A percentile compares a stretch with the other conserved stretches of the same genome.
Conservation (phyloP, 2,888 invertebrate genomes). For the Heteromyza rotundicornis region DNA sequence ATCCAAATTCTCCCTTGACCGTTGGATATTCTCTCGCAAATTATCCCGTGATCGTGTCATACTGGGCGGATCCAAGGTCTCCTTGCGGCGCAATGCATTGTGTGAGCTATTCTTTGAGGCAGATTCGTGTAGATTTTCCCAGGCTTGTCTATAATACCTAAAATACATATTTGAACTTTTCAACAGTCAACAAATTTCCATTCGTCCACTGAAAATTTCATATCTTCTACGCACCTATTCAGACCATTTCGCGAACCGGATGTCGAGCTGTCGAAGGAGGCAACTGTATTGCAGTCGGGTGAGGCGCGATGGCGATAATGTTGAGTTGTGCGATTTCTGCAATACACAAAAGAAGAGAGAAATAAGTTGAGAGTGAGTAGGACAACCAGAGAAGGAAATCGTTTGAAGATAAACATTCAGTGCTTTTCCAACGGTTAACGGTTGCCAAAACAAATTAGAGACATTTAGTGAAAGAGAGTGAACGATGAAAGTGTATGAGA, state of each 20-base stretch:
- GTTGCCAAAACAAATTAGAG: background rate
- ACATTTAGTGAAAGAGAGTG: background rate
- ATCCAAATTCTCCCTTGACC: conserved; percentile 62
- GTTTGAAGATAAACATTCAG: conserved; percentile 5
- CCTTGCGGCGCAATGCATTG: conserved; percentile 71
- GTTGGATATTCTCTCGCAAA: conserved; percentile 60
- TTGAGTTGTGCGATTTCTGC: conserved; percentile 80
- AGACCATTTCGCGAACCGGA: conserved; percentile 84
- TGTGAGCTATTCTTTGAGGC: conserved; percentile 69
- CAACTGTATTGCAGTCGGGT: conserved; percentile 89
- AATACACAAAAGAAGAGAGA: conserved; percentile 19
- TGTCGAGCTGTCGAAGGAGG: conserved; percentile 86
- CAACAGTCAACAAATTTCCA: background rate
- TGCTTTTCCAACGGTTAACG: background rate
- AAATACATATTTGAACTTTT: conserved; percentile 2
- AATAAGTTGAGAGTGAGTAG: too few relatives aligned
- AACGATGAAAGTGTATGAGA: background rate
- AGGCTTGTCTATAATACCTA: conserved; percentile 85
- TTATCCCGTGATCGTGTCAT: conserved; percentile 58
- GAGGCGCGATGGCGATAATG: conserved; percentile 88
- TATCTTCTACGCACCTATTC: conserved; percentile 67
- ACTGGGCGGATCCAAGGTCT: conserved; percentile 73
- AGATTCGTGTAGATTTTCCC: conserved; percentile 90
- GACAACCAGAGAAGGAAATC: conserved; percentile 3
- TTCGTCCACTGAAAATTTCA: too few relatives aligned